Conservation (phyloP, 64 coral and sea anemone species). For the Stichodactyla helianthus region DNA sequence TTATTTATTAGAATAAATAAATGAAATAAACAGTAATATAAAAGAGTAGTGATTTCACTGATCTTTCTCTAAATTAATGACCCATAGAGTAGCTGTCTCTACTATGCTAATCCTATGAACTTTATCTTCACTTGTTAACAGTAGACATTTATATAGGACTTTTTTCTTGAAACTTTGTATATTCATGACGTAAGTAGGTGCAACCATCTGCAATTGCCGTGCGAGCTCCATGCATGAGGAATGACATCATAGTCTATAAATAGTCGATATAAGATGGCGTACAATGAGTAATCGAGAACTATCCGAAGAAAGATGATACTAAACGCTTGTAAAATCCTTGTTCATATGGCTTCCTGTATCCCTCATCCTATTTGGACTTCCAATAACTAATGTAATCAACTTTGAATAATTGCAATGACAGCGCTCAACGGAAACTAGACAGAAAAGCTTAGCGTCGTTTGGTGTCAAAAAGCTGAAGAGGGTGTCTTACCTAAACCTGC, state of each 20-base stretch:
- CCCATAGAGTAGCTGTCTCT: no score
- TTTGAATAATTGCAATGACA: background rate
- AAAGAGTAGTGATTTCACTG: no score
- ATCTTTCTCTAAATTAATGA: no score
- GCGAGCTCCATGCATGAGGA: background rate
- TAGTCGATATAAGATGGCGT: background rate
- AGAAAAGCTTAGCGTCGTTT: background rate
- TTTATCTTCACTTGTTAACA: no score
- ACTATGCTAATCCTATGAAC: no score
- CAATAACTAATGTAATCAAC: background rate
- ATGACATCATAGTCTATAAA: background rate
- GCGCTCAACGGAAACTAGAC: background rate
- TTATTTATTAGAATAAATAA: background rate
- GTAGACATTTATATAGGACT: no score
- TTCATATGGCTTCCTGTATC: background rate
- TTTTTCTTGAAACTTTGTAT: no score
- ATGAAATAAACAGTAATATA: background rate
- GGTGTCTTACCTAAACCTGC: background rate
- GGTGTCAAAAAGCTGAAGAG: background rate
- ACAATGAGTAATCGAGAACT: background rate
- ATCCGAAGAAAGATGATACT: background rate
- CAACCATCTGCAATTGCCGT: no score
- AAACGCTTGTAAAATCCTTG: no score
- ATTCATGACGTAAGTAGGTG: no score
- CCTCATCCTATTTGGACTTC: background rate